Conservation (phyloP, 2,797 vertebrate species). For the Hafferia zeledoni region DNA sequence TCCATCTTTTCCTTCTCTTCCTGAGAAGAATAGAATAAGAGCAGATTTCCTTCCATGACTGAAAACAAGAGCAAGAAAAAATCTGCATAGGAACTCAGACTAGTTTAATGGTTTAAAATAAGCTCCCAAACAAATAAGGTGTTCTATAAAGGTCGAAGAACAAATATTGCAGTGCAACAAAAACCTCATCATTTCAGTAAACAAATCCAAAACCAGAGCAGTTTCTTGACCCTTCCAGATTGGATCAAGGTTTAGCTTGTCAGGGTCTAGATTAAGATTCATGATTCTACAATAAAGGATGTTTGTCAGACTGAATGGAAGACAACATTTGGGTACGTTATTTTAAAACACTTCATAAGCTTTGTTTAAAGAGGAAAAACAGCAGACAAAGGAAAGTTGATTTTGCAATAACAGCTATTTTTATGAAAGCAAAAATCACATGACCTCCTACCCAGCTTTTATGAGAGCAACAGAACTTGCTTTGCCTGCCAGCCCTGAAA, state of each 20-base stretch:
- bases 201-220: neutral
- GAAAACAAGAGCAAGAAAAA: conserved; percentile 17
- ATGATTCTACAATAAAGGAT: neutral
- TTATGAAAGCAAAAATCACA: conserved; percentile 58
- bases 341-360: conserved; percentile 56
- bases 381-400: conserved; percentile 46
- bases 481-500: conserved; percentile 49
- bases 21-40: neutral
- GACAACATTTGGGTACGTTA: conserved; percentile 4
- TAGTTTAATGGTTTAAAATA: neutral
- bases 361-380: conserved; percentile 61
- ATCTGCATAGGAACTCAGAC: neutral
- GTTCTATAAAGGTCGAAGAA: conserved; percentile 25
- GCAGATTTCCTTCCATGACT: neutral
- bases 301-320: neutral
- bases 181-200: conserved; percentile 1
- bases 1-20: neutral
- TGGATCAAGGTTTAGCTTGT: neutral
- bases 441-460: conserved; percentile 28
- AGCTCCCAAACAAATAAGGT: neutral
- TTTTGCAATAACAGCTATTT: conserved; percentile 70
- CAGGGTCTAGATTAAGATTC: neutral
- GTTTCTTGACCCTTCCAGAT: neutral
- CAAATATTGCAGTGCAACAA: neutral
- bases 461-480: conserved; percentile 34